Percentiles rank a stretch among this genome's conserved stretches.
Evolutionary conservation across 2,797 vertebrate species (phyloP).

Genomic region (Lycodopsis pacificus): DNA sequence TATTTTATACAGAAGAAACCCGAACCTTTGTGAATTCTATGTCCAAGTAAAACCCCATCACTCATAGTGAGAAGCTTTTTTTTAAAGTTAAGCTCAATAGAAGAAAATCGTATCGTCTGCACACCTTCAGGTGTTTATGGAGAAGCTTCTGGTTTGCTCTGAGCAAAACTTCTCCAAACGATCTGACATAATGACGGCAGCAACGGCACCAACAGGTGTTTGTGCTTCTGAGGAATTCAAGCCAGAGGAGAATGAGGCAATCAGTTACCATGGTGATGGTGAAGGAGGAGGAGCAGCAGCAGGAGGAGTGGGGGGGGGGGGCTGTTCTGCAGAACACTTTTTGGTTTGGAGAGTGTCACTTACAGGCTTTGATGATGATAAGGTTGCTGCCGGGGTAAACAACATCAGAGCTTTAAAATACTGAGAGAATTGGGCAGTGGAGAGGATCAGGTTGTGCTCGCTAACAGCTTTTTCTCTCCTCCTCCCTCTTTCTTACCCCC

Average conservation of each 20-base stretch:
- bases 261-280: constrained; percentile 71
- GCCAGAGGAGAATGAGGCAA: constrained; percentile 61
- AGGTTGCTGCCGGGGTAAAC: constrained; percentile 72
- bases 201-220: constrained; percentile 60
- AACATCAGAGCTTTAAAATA: constrained; percentile 57
- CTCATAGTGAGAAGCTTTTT: not conserved
- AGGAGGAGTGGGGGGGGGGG: not conserved
- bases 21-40: not conserved
- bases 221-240: constrained; percentile 38
- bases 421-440: constrained; percentile 56
- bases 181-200: constrained; percentile 15
- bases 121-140: not conserved
- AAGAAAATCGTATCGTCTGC: not conserved
- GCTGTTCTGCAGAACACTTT: constrained; percentile 41
- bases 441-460: constrained; percentile 44
- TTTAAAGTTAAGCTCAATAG: not conserved
- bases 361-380: constrained; percentile 73
- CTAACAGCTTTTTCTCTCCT: constrained; percentile 25
- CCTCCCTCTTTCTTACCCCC: constrained; percentile 24
- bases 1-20: not conserved
- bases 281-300: constrained; percentile 16
- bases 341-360: constrained; percentile 70
- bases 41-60: not conserved
- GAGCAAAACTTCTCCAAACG: constrained; percentile 35
- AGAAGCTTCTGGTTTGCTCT: not conserved